Base-by-base conservation (phyloP, 2,797 vertebrate species). In the Eulemur coronatus region DNA sequence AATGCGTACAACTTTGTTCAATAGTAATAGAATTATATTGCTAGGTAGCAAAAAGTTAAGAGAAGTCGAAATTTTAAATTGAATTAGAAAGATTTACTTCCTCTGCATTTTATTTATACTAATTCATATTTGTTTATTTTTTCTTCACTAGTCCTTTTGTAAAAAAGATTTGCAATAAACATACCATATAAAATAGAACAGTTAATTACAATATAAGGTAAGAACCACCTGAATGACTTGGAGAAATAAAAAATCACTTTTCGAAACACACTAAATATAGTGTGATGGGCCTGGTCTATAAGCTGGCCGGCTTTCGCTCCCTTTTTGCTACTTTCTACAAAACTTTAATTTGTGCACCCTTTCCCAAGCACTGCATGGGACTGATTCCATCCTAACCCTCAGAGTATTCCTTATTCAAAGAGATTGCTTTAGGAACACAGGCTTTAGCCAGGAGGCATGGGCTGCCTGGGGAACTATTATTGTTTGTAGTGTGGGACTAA, bases 321-420 rank as follows among this genome's bases (percentile, higher is more conserved):
- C 20, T 67, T 48, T 70, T 46, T 38, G 9, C 4, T 84, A 35
- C 33, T 84, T 88, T 63, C 57, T 7, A 30, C 38, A 61, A 30
- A 75, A 52, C 1, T 3, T n/a, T 61, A 11, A 50, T 26, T 67
- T 43, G 0, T 48, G 0, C 4, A 50, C 8, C 0, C 0, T 75
- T 82, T 14, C 22, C 7, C 22, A 65, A 43, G 4, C 12, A 18
- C 0, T 61, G 7, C 2, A 15, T 24, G 33, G 61, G 6, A 38
- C 18, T 28, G n/a, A 86, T 8, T 30, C 2, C 20, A 92, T 38
- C 18, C 4, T 67, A 80, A 24, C 7, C 70, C 20, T 5, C 10
- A n/a, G 15, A 72, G 6, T 3, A 57, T 73, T 63, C 13, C 11
- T 73, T 61, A 63, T 63, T 81, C 6, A 35, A 92, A 28, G 17